Evolutionary conservation across 2,113 vertebrate genomes (phyloP), one percentile per base, ranked within the genome.

Genomic region (Mus pahari): DNA sequence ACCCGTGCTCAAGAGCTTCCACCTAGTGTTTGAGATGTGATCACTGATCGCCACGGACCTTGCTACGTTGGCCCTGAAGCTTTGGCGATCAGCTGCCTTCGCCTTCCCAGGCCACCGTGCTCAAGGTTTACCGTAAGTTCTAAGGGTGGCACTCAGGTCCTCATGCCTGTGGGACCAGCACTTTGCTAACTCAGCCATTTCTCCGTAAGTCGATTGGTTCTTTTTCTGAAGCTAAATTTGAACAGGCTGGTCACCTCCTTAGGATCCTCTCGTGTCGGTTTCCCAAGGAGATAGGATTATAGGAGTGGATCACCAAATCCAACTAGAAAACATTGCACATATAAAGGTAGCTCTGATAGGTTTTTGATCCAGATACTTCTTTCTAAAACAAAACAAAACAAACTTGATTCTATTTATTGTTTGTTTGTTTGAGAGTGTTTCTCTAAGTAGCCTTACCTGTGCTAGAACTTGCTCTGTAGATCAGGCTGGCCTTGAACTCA

Each of bases 271-370:
- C 13, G 26, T 28, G 9, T 74, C 10, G 11, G 7, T 20, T 5
- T 75, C n/a, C 71, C 73, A 78, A 2, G 20, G 10, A 19, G 13
- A 24, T 66, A 22, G 13, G 60, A 22, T 66, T n/a, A n/a, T 22
- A 78, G 58, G 58, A 13, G 24, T 53, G 33, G 4, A n/a, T 75
- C 60, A 50, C 26, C 31, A 66, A 28, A 53, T 48, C 33, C 31
- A n/a, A 6, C 58, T 66, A n/a, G 74, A 66, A 78, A 79, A n/a
- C 28, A 66, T 28, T 31, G n/a, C 8, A 33, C 22, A 28, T 82
- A 1, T 74, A 74, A 89, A 95, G 87, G 68, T 90, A 36, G 53
- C 62, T 93, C n/a, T 87, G 55, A 64, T 92, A 48, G 90, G 70
- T 90, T 96, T 96, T 77, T 75, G 26, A 42, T 50, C 68, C 60